A percentile compares a stretch with the other conserved stretches of the same genome.
Evolutionary conservation across 2,797 vertebrate species (phyloP).

Genomic region (Neosalanx taihuensis): DNA sequence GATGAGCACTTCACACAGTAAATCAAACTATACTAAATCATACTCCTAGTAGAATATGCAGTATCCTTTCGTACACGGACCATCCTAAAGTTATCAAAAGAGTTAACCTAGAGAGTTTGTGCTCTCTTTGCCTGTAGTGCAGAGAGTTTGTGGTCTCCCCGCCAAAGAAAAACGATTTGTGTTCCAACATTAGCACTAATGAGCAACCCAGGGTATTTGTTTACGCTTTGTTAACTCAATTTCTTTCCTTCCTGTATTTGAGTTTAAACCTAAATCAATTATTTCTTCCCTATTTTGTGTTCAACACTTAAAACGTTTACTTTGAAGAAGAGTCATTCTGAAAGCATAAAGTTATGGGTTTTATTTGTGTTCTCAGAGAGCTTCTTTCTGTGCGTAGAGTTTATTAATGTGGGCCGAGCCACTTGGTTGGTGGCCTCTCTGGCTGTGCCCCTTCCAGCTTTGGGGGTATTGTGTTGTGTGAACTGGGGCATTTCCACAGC

Average conservation of each 20-base stretch:
- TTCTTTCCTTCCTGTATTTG: neutral
- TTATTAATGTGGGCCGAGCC: conserved; percentile 20
- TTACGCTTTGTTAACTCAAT: conserved; percentile 31
- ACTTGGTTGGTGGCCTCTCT: conserved; percentile 30
- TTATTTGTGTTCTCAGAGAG: neutral
- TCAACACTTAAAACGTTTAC: neutral
- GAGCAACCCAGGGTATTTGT: conserved; percentile 23
- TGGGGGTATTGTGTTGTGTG: conserved; percentile 46
- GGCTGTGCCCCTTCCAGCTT: conserved; percentile 33
- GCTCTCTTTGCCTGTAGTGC: no score
- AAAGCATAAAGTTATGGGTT: neutral
- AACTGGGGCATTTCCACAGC: conserved; percentile 49
- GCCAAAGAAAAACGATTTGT: no score
- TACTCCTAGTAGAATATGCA: no score
- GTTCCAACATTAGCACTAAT: conserved; percentile 26
- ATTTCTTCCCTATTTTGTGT: neutral
- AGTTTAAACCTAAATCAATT: no score
- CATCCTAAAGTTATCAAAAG: no score
- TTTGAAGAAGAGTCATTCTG: neutral
- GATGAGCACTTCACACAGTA: no score
- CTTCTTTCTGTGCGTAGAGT: neutral
- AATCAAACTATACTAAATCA: no score
- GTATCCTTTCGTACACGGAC: no score
- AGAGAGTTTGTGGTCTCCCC: no score
- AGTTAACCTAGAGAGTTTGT: no score